Evolutionary conservation across 1,140 invertebrate species (phyloP), one percentile per base, ranked within the genome.

Genomic region (Drosophila varians): DNA sequence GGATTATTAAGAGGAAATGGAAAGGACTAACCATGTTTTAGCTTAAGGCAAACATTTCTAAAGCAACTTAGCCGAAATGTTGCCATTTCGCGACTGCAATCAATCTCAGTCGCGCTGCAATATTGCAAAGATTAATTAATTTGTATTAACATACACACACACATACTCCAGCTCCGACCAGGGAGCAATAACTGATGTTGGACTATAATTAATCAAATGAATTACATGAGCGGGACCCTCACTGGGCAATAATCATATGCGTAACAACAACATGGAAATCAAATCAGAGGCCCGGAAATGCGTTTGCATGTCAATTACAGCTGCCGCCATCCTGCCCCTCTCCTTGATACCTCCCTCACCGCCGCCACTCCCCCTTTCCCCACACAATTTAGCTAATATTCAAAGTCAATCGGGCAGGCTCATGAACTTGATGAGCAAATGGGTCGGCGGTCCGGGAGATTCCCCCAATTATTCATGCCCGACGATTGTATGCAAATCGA

Each of bases 291-390:
- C 61, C 66, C 47, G 65, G 43, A 53, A 86, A 78, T 72, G 79
- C 80, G 80, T 74, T 86, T 75, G 76, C 79, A 84, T 84, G 79
- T 84, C 79, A 84, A 84, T 86, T 84, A 86, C 79, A 84, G 66
- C 80, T 86, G 79, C 53, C 79, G 64, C 46, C 60, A 38, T 11
- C 34, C 49, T 40, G 38, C 19, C 9, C 34, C 40, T 19, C 36
- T 16, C 31, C 11, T n/a, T 9, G 34, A 14, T 4, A 23, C 18
- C 12, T 25, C 7, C 0, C 38, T 56, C 0, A 0, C 2, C 34
- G 11, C 26, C 14, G 14, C 7, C 16, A 9, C 12, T 36, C 7
- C 4, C 12, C 34, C 18, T 9, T 12, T 40, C n/a, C 36, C 12
- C 12, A 14, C 36, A 5, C 9, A 14, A 55, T 31, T 18, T 7